phyloP scores from a whole-genome alignment of 1,140 invertebrate species.

The Ceratosolen solmsi region DNA sequence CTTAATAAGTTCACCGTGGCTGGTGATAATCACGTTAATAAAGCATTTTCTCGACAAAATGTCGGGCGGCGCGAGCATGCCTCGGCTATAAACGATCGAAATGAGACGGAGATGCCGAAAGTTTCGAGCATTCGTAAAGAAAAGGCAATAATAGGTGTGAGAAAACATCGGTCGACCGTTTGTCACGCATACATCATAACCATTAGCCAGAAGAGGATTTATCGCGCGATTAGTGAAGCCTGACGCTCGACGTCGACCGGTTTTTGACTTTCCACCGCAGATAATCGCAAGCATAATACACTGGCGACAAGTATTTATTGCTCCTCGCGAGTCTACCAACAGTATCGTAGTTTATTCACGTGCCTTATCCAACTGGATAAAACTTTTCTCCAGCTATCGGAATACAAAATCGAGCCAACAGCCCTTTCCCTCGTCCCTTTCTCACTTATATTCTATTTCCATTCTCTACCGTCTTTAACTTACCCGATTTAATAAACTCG shows the following conservation, averaged over 20 bases:
- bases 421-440: not conserved
- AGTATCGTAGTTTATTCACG: too few relatives aligned
- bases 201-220: slow-evolving; percentile 55
- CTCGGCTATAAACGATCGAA: too few relatives aligned
- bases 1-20: too few relatives aligned
- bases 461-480: too few relatives aligned
- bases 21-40: too few relatives aligned
- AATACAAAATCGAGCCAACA: not conserved
- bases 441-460: not conserved
- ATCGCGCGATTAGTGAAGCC: slow-evolving; percentile 59
- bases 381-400: not conserved
- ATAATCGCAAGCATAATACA: slow-evolving; percentile 43
- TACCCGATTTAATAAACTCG: too few relatives aligned
- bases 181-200: slow-evolving; percentile 11
- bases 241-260: slow-evolving; percentile 54
- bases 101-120: not conserved
- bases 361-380: slow-evolving; percentile 24
- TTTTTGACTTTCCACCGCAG: slow-evolving; percentile 53
- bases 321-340: slow-evolving; percentile 44
- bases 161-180: slow-evolving; percentile 50
- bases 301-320: slow-evolving; percentile 57
- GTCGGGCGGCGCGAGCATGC: too few relatives aligned
- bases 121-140: slow-evolving; percentile 49
- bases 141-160: slow-evolving; percentile 41
- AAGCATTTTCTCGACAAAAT: too few relatives aligned